Conservation (phyloP, 2,797 vertebrate species). For the Megalops cyprinoides region DNA sequence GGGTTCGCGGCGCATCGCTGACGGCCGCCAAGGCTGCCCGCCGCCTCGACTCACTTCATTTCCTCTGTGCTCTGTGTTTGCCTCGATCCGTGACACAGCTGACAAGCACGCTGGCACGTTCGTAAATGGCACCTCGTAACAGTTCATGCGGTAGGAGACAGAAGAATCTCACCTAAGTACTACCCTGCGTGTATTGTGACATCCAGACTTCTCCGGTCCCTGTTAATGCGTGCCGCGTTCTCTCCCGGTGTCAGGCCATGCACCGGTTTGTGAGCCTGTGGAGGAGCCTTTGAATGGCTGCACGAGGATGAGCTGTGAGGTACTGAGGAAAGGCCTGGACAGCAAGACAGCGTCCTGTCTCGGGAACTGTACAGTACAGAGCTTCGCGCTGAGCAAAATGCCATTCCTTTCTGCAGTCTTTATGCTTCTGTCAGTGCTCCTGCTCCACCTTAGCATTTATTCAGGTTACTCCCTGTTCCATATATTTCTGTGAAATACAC, state of each 20-base stretch:
- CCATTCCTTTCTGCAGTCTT: background rate
- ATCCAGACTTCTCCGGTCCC: background rate
- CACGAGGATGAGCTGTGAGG: background rate
- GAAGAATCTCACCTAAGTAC: background rate
- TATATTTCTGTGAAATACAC: no score
- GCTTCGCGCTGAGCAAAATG: background rate
- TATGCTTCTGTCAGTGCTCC: background rate
- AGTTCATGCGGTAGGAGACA: background rate
- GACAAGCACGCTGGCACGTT: background rate
- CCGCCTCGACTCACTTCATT: no score
- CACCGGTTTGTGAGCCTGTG: no score
- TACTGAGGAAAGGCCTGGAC: background rate
- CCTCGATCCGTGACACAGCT: background rate
- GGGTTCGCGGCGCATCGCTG: no score
- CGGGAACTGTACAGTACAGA: background rate
- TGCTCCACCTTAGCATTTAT: background rate
- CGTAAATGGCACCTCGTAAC: background rate
- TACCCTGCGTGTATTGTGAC: background rate
- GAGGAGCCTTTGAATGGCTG: background rate
- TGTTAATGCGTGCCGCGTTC: no score
- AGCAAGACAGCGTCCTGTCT: conserved; percentile 5
- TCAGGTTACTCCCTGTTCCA: background rate
- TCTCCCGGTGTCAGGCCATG: background rate
- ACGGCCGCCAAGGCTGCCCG: no score
- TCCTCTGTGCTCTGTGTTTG: no score